Evolutionary conservation across 1,140 invertebrate genomes (phyloP).

Genomic region (Anoplophora glabripennis): DNA sequence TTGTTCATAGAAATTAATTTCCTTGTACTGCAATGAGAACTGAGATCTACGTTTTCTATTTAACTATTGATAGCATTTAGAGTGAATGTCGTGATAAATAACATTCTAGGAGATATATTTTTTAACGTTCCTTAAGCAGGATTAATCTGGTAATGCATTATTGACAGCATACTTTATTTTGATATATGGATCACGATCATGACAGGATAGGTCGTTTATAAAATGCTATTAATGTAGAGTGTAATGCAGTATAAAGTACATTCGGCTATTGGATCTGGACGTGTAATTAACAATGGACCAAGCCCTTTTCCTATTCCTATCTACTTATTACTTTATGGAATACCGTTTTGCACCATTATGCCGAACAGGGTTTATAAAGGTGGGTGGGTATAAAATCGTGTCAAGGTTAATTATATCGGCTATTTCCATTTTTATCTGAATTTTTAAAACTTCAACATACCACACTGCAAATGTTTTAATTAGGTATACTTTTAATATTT

Average conservation of each 20-base stretch:
- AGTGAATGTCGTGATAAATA: no score
- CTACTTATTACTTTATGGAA: not conserved
- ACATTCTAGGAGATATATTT: not conserved
- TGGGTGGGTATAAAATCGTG: not conserved
- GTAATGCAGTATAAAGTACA: constrained; percentile 19
- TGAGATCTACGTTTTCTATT: no score
- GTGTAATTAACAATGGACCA: constrained; percentile 22
- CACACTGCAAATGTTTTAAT: no score
- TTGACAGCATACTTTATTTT: constrained; percentile 25
- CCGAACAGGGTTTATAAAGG: constrained; percentile 10
- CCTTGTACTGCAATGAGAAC: no score
- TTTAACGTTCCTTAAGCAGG: not conserved
- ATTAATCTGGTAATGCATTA: constrained; percentile 29
- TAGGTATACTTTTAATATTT: no score
- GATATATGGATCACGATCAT: constrained; percentile 26
- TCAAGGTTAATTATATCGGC: not conserved
- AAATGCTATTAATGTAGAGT: constrained; percentile 20
- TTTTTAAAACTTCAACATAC: not conserved
- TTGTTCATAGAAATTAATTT: no score
- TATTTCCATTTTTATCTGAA: constrained; percentile 2
- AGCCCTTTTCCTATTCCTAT: constrained; percentile 20
- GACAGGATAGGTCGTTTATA: constrained; percentile 18
- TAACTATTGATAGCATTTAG: no score
- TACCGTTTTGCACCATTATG: constrained; percentile 14
- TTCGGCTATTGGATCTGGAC: constrained; percentile 28